Base-by-base conservation (phyloP, 2,888 invertebrate species). In the Leptodirus hochenwartii region DNA sequence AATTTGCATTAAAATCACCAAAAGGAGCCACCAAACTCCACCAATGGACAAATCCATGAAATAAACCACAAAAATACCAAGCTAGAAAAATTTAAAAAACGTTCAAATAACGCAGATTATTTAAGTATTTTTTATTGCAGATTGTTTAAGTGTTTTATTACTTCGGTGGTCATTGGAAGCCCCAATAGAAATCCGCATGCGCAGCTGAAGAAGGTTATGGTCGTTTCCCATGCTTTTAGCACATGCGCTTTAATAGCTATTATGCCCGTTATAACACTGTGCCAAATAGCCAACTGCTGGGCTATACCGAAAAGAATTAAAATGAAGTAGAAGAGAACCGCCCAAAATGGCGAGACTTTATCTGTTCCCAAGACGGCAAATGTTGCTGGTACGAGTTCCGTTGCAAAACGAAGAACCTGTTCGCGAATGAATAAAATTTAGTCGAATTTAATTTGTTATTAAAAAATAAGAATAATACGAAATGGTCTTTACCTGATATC, bases 221-320 rank as follows among this genome's bases (percentile, higher is more conserved):
- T 77, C 2, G 79, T 79, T 54, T 81, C 78, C 79, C 80, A 81
- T 1, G 72, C 62, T 41, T 70, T 67, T 39, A 87, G 53, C 36
- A 67, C 62, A 47, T 68, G 62, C n/a, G 73, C 58, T 54, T 79
- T 71, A 50, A 85, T 64, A 22, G 82, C 65, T 68, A 85, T 69
- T 29, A 88, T 66, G 3, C 84, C 82, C 12, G 81, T 76, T 36
- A 87, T 78, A 30, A 88, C 80, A 46, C 82, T 82, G 49, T 87
- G 84, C 88, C 88, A 88, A 47, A 88, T 76, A 1, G 84, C 85
- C 41, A 87, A 60, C 57, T 87, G 77, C 44, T 88, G 88, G 4
- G 81, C 82, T 34, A 90, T 66, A 2, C 87, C 88, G 47, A 90
- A 84, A 44, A 82, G 61, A 38, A 87, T 79, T 34, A 88, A 63